Evolutionary conservation across 1,140 invertebrate genomes (phyloP), one percentile per base, ranked within the genome.

Genomic region (Delia radicum): DNA sequence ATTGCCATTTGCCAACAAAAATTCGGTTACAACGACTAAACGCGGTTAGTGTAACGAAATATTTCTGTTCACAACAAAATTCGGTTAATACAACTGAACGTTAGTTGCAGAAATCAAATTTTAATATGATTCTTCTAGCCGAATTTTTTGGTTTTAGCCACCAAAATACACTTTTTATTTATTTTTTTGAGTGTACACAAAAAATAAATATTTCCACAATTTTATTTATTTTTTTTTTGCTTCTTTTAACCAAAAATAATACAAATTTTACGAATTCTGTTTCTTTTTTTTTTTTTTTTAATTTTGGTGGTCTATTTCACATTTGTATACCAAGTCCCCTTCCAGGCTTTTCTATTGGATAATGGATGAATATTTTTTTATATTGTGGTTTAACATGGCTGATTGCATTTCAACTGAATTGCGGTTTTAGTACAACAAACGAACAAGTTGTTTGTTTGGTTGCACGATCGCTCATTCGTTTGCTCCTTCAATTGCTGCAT

Each of bases 321-420:
- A 42, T 15, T 42, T 42, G 4, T 42, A 42, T 42, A 10, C 37
- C 10, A 10, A 42, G 3, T 42, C 37, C 0, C 37, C 37, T 10
- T 42, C 37, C 10, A 33, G 46, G 6, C 15, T 48, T 24, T 55
- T 55, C 18, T n/a, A 55, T 18, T 55, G 1, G 48, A 21, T 55
- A 55, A 55, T 21, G 48, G 48, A 18, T 69, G 65, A 69, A 33
- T 69, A 33, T 69, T 69, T 18, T 33, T 69, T 69, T 69, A 33
- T 33, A 33, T 33, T 69, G 65, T 69, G 65, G 65, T 69, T 69
- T 69, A 33, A 69, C 65, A 37, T 69, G 65, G 65, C 29, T 69
- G 65, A 69, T 69, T 69, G 65, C 29, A 69, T 69, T 69, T 69
- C 65, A 69, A 69, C 65, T 69, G 65, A 33, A 69, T 69, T 69